phyloP scores from a whole-genome alignment of 1,140 invertebrate species.

The Maconellicoccus hirsutus region DNA sequence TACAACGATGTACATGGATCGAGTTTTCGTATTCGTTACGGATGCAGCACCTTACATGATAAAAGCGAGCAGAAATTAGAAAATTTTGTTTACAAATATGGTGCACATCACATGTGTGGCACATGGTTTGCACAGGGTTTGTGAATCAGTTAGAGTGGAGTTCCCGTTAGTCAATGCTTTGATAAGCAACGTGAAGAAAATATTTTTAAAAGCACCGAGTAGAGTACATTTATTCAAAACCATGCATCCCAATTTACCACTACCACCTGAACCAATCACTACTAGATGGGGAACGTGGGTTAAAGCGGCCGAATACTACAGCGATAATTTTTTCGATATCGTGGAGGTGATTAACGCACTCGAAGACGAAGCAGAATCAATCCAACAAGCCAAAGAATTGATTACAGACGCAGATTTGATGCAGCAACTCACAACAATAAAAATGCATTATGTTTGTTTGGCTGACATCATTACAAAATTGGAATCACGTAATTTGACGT shows the following conservation, averaged over 20 bases:
- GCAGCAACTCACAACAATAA: neutral
- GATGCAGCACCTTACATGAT: conserved; percentile 20
- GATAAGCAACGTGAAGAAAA: conserved; percentile 1
- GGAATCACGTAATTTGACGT: neutral
- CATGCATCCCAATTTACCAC: conserved; percentile 1
- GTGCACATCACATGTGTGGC: neutral
- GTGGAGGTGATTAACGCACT: neutral
- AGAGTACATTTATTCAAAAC: conserved; percentile 6
- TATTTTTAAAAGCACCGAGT: conserved; percentile 13
- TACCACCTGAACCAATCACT: conserved; percentile 23
- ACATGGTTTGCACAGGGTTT: conserved; percentile 7
- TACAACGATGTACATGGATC: neutral
- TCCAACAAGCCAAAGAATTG: neutral
- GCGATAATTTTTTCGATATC: neutral
- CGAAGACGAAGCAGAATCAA: neutral
- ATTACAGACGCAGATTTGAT: neutral
- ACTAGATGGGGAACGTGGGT: conserved; percentile 20
- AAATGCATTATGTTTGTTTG: conserved; percentile 5
- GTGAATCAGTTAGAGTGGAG: neutral
- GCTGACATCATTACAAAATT: neutral
- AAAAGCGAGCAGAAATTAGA: neutral
- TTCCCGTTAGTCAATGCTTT: conserved; percentile 14
- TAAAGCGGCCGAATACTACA: conserved; percentile 15
- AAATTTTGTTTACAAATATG: conserved; percentile 14
- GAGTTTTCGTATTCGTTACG: neutral